Evolutionary conservation across 2,888 invertebrate species (phyloP), one percentile per base, ranked within the genome.

Genomic region (Parascotia fuliginaria): DNA sequence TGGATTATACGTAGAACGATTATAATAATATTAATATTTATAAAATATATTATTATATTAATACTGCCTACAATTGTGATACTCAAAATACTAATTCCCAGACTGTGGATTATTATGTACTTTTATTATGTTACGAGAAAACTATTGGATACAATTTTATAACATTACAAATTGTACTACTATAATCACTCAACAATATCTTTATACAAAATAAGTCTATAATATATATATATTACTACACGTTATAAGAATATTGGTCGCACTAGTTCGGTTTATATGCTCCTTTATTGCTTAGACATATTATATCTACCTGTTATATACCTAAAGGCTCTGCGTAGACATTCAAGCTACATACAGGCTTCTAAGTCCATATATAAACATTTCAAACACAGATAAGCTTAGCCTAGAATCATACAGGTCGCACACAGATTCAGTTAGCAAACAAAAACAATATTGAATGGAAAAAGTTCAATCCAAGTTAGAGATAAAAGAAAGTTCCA

Each of bases 131-230:
- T n/a, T 52, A 34, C 7, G 24, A 49, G 33, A 49, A 39, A 49
- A 40, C 14, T 22, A 47, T 6, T 52, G 33, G 55, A 52, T 49
- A 56, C 38, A 50, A 48, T 38, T 27, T 52, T 59, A 53, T 31
- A 48, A 40, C 49, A 40, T 57, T 65, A 65, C 54, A 64, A 65
- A 71, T 73, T 71, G 71, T 73, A 73, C 72, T 65, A 64, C 55
- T 52, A 52, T 54, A 44, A 62, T 64, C 62, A 67, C 64, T 49
- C 46, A 55, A 60, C 41, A 31, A 53, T 12, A 54, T 44, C 53
- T 54, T 54, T 24, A 53, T 36, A 60, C 16, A 2, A 46, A 42
- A 52, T 50, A 56, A 56, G 63, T 60, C 56, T 50, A 56, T 48
- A 33, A 47, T 54, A 61, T 46, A 7, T 24, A 7, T 24, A 24